Evolutionary conservation across 2,113 vertebrate species (phyloP), one percentile per base, ranked within the genome.

Genomic region (Oncorhynchus nerka): DNA sequence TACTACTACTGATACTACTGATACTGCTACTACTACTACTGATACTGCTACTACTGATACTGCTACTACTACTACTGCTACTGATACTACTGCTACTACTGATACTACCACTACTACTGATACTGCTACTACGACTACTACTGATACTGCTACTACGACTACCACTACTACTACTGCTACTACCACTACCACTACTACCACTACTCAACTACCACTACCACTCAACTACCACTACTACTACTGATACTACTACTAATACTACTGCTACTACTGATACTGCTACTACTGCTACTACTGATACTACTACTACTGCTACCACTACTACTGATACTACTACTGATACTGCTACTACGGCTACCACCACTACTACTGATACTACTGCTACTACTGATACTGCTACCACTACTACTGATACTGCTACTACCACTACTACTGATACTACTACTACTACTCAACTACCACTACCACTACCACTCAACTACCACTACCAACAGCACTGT

Each of bases 301-400:
- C 6, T 34, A 8, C 5, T 8, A 8, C 34, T 5, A 8, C 7
- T 2, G 2, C 6, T 39, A 2, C 34, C 0, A 1, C 6, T 39
- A 0, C 34, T 39, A 2, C 6, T 8, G 0, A 1, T 1, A 0
- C 6, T 2, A 2, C 34, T 8, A 8, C 34, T 2, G 2, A 6
- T 39, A 2, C 6, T 8, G 8, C 34, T 39, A 0, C 1, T 8
- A 0, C 1, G 1, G 1, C 5, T 5, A 1, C 34, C 2, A 1
- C 32, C 6, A 6, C 4, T 2, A 3, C 2, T 8, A 9, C 7
- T 9, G 9, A 6, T 7, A 0, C 1, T 7, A 7, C 6, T 2
- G 7, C 1, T 8, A 39, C 34, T 8, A 1, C 5, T 2, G 6
- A 6, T 8, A 39, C 5, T 34, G 0, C 5, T 6, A 7, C 32